A percentile compares a stretch with the other conserved stretches of the same genome.
Conservation (phyloP, 2,113 vertebrate species). For the Phyllostomus hastatus region DNA sequence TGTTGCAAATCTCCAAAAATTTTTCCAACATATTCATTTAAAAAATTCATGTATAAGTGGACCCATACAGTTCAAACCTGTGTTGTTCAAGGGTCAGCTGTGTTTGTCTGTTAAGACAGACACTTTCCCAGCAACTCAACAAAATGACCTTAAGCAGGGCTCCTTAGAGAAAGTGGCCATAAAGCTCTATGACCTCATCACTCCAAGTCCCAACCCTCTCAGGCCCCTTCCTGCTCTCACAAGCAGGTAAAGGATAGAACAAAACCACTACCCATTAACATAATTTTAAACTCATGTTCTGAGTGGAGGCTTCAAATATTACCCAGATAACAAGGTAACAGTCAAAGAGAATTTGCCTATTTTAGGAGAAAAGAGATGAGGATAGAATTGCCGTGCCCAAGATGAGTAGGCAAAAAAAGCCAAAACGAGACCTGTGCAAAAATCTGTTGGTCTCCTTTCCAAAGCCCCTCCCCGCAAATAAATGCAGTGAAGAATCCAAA, state of each 20-base stretch:
- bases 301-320: neutral
- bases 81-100: neutral
- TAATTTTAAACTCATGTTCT: neutral
- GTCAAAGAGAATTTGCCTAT: neutral
- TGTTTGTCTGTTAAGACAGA: neutral
- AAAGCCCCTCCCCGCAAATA: neutral
- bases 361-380: neutral
- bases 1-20: neutral
- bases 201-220: neutral
- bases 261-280: neutral
- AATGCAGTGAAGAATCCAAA: neutral
- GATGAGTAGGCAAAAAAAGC: neutral
- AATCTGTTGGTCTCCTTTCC: neutral
- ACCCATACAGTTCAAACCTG: neutral
- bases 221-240: neutral
- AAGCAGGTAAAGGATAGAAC: neutral
- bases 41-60: neutral
- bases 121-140: neutral
- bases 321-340: neutral
- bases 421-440: neutral
- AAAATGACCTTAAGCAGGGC: neutral
- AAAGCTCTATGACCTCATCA: neutral
- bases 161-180: neutral
- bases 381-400: neutral
- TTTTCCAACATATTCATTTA: neutral